phyloP scores from a whole-genome alignment of 1,140 invertebrate genomes.

The Habropoda laboriosa region DNA sequence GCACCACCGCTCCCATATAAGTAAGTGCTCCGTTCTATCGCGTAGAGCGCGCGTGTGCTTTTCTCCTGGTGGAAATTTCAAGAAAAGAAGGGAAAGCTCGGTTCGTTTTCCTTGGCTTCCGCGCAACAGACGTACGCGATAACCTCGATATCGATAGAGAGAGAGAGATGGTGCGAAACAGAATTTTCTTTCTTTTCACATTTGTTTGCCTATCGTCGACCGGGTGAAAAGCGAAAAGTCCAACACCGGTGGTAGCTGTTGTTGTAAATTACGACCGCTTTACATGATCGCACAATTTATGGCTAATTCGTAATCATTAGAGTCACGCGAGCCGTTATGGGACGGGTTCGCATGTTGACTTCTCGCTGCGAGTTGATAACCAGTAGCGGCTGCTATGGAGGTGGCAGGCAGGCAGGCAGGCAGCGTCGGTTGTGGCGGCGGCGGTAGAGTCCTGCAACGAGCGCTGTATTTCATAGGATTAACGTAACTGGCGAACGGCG shows the following conservation, averaged over 20 bases:
- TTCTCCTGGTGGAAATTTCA: no score
- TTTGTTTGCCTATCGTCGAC: background rate
- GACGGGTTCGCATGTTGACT: constrained; percentile 64
- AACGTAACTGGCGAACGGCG: constrained; percentile 65
- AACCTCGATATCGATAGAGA: constrained; percentile 8
- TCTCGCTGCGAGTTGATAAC: constrained; percentile 60
- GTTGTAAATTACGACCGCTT: constrained; percentile 70
- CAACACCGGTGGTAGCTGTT: constrained; percentile 19
- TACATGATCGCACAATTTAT: constrained; percentile 75
- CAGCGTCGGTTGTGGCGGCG: constrained; percentile 30
- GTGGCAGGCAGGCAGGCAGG: background rate
- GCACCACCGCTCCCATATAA: background rate
- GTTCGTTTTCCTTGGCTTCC: no score
- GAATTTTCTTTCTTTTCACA: background rate
- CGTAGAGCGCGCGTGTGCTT: background rate
- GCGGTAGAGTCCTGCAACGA: constrained; percentile 38
- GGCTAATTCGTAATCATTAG: constrained; percentile 74
- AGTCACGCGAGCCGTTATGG: constrained; percentile 72
- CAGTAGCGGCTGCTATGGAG: background rate
- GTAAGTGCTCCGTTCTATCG: background rate
- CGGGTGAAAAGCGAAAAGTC: background rate
- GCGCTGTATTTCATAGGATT: constrained; percentile 71
- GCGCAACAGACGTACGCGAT: no score
- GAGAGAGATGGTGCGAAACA: background rate
- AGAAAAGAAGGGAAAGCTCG: no score